Base-by-base conservation (phyloP, 2,113 vertebrate genomes). In the Helogale parvula region DNA sequence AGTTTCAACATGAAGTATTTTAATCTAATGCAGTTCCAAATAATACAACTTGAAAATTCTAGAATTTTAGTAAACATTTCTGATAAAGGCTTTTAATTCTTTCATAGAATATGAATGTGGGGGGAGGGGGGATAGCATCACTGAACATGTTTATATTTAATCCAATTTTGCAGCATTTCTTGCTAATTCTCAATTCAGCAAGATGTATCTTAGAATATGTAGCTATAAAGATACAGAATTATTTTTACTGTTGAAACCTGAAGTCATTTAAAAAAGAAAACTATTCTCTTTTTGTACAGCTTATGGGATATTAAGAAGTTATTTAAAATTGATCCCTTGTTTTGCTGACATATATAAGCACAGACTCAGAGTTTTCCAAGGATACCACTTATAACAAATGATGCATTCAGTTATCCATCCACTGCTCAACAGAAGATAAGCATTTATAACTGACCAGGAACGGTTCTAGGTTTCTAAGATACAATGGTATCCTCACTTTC, bases 181-280 rank as follows among this genome's bases (percentile, higher is more conserved):
- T 86, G 47, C 31, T 90, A 74, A 83, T 82, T 93, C 52, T 29
- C 76, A 41, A 9, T 77, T 94, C 54, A n/a, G 38, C 45, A 91
- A 85, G 79, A 88, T 84, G 0, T 92, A 52, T n/a, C 63, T 88
- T 52, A 8, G 23, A 93, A 93, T 93, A 12, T 23, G 89, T 82
- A 93, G 8, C 19, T 74, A 89, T 21, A 93, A 88, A 72, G 71
- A 93, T 87, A 35, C 12, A 94, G 21, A 81, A 86, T 88, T 35
- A 63, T 74, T 85, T 96, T 66, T 76, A 68, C 79, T 41, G 14
- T 9, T n/a, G 54, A 92, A 93, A 92, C 7, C 85, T 80, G n/a
- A 92, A 92, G 79, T 94, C 38, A 69, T 69, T 84, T 83, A 16
- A 25, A 81, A 72, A 88, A 82, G 94, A n/a, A 93, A 47, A 12